phyloP scores from a whole-genome alignment of 2,797 vertebrate species.

The Hylomyscus alleni region DNA sequence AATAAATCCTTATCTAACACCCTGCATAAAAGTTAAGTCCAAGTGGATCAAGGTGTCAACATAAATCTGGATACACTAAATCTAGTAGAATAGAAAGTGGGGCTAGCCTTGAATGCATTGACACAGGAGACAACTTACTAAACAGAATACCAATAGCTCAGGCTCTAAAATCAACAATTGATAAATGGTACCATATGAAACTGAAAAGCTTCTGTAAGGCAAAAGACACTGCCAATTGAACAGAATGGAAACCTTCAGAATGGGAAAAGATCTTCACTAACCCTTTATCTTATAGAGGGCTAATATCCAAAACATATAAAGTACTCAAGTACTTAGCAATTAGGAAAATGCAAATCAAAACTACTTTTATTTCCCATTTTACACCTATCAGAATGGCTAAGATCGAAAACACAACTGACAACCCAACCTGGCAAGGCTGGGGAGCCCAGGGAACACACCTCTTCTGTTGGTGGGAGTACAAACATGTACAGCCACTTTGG shows the following conservation, averaged over 20 bases:
- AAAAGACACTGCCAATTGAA: background rate
- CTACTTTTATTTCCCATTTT: background rate
- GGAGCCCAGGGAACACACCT: background rate
- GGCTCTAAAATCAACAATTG: background rate
- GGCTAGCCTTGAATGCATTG: background rate
- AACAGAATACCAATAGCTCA: background rate
- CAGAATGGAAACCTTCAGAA: background rate
- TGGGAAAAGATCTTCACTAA: background rate
- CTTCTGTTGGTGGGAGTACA: background rate
- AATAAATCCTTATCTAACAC: background rate
- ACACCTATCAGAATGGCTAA: background rate
- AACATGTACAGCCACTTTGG: background rate
- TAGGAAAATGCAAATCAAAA: background rate
- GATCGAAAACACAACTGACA: background rate
- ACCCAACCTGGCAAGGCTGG: background rate
- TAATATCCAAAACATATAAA: background rate
- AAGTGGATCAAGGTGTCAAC: background rate
- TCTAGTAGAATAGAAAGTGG: background rate
- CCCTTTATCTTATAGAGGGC: background rate
- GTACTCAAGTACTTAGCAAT: background rate
- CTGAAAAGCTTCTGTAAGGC: background rate
- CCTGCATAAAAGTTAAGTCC: background rate
- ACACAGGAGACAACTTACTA: background rate
- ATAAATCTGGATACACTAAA: background rate
- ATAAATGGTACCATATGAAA: background rate